Evolutionary conservation across 1,140 invertebrate genomes (phyloP).

Genomic region (Tenebrio molitor): DNA sequence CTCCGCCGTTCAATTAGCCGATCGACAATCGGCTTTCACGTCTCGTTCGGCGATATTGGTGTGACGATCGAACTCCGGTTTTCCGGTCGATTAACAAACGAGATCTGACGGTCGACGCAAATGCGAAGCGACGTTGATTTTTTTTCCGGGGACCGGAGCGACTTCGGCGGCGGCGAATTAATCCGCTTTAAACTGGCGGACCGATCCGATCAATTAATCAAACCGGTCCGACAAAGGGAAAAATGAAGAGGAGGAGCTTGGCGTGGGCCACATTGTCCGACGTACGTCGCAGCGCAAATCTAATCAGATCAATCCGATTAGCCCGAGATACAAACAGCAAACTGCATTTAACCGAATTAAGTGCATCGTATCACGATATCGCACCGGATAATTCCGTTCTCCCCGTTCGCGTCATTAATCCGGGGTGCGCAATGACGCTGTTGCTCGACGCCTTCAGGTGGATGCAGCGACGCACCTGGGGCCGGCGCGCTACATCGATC

Average conservation of each 20-base stretch:
- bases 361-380: constrained; percentile 16
- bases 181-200: too few relatives aligned
- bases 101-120: neutral
- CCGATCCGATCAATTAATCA: too few relatives aligned
- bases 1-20: constrained; percentile 2
- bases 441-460: too few relatives aligned
- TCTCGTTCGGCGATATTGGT: neutral
- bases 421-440: neutral
- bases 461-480: too few relatives aligned
- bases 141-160: too few relatives aligned
- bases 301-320: constrained; percentile 23
- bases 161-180: too few relatives aligned
- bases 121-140: too few relatives aligned
- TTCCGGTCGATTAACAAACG: constrained; percentile 10
- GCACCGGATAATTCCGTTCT: constrained; percentile 11
- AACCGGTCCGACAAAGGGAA: neutral
- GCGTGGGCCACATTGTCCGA: constrained; percentile 1
- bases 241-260: too few relatives aligned
- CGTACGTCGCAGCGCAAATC: neutral
- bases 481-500: too few relatives aligned
- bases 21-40: constrained; percentile 6
- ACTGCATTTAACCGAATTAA: constrained; percentile 34
- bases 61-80: neutral
- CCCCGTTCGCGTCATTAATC: constrained; percentile 28
- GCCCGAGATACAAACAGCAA: constrained; percentile 14